Evolutionary conservation across 2,113 vertebrate genomes (phyloP), one percentile per base, ranked within the genome.

Genomic region (Chaetops frenatus): DNA sequence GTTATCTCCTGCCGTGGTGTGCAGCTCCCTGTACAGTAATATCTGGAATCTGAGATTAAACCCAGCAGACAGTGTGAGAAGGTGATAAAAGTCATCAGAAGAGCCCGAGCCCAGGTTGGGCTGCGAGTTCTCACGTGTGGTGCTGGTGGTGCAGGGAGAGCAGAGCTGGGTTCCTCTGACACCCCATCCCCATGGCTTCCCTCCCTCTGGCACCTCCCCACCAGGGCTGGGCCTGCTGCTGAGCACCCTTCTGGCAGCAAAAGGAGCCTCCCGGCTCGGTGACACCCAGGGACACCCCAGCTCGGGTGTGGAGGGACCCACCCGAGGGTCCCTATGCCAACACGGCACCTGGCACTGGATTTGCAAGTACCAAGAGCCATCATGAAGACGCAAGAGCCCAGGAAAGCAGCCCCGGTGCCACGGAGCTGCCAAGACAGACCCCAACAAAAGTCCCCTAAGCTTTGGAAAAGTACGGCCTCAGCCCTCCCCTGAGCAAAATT

Each of bases 151-250:
- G 92, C 53, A n/a, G 86, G 88, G 72, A 74, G 73, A 18, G 25
- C 36, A 95, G 81, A 89, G 91, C 83, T 65, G 67, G 36, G 90
- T 96, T 97, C 66, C 95, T 90, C 53, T 85, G 94, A 85, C 85
- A 97, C 98, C 90, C 88, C 76, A 53, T 80, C 65, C 95, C 95
- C 92, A 54, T 2, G 56, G 50, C 16, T 31, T 62, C 87, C 72
- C 81, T 78, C 96, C 97, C 97, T 93, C 95, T 96, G 97, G 96
- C 74, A 85, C 82, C 23, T 76, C 85, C 88, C 65, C 90, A 91
- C 83, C 95, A 44, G 67, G 80, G 87, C 93, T 94, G 79, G 74
- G 90, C 96, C 86, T 56, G 31, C 7, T 0, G 45, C 70, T 6
- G 5, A 20, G 76, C 66, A 40, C 17, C 67, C 58, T 56, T 20